Conservation (phyloP, 2,888 invertebrate genomes). For the Andricus curvator region DNA sequence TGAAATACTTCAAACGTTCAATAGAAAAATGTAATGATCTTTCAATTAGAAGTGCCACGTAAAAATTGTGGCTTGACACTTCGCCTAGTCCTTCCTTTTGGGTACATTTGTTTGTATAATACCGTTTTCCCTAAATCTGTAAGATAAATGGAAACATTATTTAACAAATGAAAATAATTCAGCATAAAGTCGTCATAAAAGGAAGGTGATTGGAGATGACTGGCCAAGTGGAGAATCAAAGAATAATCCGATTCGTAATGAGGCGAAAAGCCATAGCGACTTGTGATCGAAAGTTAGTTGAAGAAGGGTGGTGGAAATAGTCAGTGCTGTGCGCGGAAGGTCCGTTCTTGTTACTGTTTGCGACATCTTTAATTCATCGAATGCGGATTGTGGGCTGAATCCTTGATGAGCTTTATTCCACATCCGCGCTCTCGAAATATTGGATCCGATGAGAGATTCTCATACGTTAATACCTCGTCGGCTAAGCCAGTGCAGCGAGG, state of each 20-base stretch:
- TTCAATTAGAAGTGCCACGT: no score
- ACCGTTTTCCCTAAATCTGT: no score
- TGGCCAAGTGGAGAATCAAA: slow-evolving; percentile 41
- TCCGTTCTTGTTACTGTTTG: slow-evolving; percentile 76
- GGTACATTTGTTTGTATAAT: no score
- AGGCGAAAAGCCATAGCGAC: slow-evolving; percentile 53
- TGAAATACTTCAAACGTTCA: no score
- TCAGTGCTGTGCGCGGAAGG: slow-evolving; percentile 58
- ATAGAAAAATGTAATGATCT: no score
- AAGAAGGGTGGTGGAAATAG: slow-evolving; percentile 48
- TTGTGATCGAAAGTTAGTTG: slow-evolving; percentile 54
- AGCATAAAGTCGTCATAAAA: background rate
- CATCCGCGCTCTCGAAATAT: slow-evolving; percentile 76
- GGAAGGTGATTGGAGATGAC: background rate
- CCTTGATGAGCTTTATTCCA: slow-evolving; percentile 77
- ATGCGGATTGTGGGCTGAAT: slow-evolving; percentile 77
- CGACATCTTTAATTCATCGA: slow-evolving; percentile 78
- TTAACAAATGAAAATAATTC: background rate
- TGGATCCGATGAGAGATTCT: slow-evolving; percentile 75
- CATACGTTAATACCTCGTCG: slow-evolving; percentile 72
- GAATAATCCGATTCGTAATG: slow-evolving; percentile 66
- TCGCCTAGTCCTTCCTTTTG: no score
- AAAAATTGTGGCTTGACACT: no score
- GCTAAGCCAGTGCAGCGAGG: slow-evolving; percentile 67
- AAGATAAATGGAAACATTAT: no score